Evolutionary conservation across 1,140 invertebrate species (phyloP).

Genomic region (Drosophila littoralis): DNA sequence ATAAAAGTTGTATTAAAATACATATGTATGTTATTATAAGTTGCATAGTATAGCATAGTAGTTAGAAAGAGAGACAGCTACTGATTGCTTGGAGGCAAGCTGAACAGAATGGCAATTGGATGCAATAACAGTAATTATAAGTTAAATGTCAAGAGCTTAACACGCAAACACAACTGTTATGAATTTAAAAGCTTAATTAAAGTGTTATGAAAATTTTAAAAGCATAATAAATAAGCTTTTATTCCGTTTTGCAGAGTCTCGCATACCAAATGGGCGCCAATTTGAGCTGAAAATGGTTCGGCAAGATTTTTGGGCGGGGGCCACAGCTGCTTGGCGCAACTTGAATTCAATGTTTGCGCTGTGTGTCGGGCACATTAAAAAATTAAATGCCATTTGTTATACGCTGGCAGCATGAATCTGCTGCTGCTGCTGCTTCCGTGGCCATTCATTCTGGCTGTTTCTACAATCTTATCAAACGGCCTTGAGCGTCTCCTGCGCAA

Average conservation of each 20-base stretch:
- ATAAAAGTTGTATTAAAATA: too few relatives aligned
- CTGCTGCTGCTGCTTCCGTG: neutral
- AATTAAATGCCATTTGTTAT: slow-evolving; percentile 39
- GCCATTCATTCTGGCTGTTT: slow-evolving; percentile 15
- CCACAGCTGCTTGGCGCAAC: slow-evolving; percentile 12
- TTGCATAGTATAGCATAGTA: too few relatives aligned
- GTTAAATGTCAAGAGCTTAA: neutral
- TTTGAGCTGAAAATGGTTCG: too few relatives aligned
- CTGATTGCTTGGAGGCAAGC: too few relatives aligned
- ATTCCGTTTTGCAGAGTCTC: neutral
- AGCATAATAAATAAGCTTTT: slow-evolving; percentile 4
- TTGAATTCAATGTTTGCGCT: slow-evolving; percentile 3
- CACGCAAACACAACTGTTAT: neutral
- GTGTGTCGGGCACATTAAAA: slow-evolving; percentile 14
- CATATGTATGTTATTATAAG: too few relatives aligned
- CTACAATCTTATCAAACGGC: slow-evolving; percentile 54
- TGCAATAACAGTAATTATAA: neutral
- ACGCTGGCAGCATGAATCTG: slow-evolving; percentile 15
- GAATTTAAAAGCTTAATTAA: neutral
- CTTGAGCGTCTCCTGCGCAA: slow-evolving; percentile 47
- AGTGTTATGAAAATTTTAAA: neutral
- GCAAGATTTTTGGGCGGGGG: neutral
- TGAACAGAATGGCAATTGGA: too few relatives aligned
- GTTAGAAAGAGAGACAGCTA: too few relatives aligned
- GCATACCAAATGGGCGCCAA: neutral